Base-by-base conservation (phyloP, 2,797 vertebrate species). In the Protosalanx chinensis region DNA sequence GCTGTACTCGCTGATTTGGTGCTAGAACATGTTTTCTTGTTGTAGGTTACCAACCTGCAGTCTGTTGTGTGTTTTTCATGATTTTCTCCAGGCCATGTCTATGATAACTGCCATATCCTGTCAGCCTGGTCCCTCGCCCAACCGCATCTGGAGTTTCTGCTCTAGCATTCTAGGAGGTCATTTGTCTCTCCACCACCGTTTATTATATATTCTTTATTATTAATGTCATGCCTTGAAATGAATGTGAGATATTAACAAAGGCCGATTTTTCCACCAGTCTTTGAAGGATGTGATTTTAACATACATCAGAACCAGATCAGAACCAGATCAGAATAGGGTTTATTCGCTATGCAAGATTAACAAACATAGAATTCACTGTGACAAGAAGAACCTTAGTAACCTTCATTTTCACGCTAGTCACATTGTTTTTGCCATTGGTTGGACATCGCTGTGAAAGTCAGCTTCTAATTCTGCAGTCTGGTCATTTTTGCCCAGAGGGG, bases 21-120 rank as follows among this genome's bases (percentile, higher is more conserved):
- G 23, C 53, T 18, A 10, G 23, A 68, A 68, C 65, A 61, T 63
- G 67, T 27, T 60, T 57, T 67, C 37, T 72, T 67, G 23, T 27
- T 27, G 23, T 27, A 20, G 35, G 29, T 60, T 27, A 61, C 41
- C 57, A 66, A 16, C 8, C 56, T 33, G 53, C 68, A 23, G 7
- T 35, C 58, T 35, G 68, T 61, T 15, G 13, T 20, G 35, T 27
- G 37, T 3, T 4, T 18, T 18, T 29, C 33, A 6, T 37, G 3
- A 33, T 33, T 68, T 20, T 68, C 16, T 57, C 16, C 12, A 20
- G 16, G 20, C 46, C 53, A 58, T 35, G n/a, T 57, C 56, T 5
- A 1, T 12, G 20, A 6, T 65, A 32, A 64, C 20, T 37, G 35
- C 63, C 12, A 41, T 46, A 0, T 41, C 16, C 62, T 33, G 5